A percentile compares a stretch with the other conserved stretches of the same genome.
Conservation (phyloP, 2,797 vertebrate species). For the Cuculus canorus region DNA sequence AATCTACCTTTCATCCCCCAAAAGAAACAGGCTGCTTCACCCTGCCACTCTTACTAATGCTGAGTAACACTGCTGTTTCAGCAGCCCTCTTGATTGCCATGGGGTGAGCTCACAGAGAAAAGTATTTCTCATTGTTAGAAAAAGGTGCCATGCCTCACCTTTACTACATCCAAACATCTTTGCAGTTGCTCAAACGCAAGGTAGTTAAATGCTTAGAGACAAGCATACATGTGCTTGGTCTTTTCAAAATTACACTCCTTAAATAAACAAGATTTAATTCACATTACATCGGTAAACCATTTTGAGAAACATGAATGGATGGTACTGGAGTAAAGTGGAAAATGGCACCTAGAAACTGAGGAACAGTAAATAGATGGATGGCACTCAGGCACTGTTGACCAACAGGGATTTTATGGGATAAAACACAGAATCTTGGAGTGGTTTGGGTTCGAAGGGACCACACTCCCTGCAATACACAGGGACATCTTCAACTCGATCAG, state of each 20-base stretch:
- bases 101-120: not conserved
- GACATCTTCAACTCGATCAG: too few relatives aligned
- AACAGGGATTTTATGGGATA: not conserved
- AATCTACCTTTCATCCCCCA: not conserved
- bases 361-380: not conserved
- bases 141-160: not conserved
- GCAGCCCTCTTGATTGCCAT: not conserved
- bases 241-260: not conserved
- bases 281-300: fast-evolving
- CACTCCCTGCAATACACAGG: too few relatives aligned
- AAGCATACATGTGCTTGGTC: not conserved
- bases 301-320: not conserved
- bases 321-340: not conserved
- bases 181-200: not conserved
- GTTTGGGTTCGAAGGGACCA: not conserved
- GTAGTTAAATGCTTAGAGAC: not conserved
- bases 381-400: not conserved
- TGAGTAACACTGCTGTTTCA: not conserved
- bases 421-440: not conserved
- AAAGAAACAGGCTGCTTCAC: not conserved
- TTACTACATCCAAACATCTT: not conserved
- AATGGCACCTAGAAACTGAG: not conserved
- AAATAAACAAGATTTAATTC: not conserved
- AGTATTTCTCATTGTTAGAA: fast-evolving
- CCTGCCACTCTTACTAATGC: not conserved